These are phyloP conservation scores for Ephestia elutella DNA, from an alignment of 1,140 invertebrate genomes.

Conservation along the genomic window DNA sequence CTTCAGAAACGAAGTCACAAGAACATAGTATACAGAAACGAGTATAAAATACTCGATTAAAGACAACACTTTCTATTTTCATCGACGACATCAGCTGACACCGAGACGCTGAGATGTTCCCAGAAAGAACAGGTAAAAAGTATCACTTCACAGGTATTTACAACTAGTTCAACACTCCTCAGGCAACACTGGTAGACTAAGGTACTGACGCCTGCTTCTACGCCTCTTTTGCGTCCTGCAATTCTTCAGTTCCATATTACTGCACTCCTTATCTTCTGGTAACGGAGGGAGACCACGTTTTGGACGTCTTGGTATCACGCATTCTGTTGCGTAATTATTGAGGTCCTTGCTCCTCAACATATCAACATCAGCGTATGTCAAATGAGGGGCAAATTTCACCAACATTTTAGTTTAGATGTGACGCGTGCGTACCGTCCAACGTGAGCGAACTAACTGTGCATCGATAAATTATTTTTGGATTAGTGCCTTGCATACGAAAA, in stretches of 20 bases:
- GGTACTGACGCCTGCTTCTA: conserved; percentile 41
- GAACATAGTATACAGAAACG: background rate
- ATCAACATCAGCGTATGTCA: conserved; percentile 49
- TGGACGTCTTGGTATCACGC: conserved; percentile 43
- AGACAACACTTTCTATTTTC: background rate
- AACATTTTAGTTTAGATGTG: conserved; percentile 35
- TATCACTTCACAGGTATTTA: background rate
- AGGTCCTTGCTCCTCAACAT: conserved; percentile 52
- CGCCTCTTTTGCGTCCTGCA: conserved; percentile 36
- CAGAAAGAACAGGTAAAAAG: background rate
- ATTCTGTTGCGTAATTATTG: conserved; percentile 49
- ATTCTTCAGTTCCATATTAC: conserved; percentile 41
- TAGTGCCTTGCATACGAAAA: conserved; percentile 13
- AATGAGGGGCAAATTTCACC: conserved; percentile 41
- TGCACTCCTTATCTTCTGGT: conserved; percentile 61
- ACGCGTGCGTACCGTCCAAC: conserved; percentile 33
- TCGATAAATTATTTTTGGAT: conserved; percentile 18
- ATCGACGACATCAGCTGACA: background rate
- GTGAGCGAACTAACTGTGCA: conserved; percentile 36
- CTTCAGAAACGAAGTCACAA: background rate
- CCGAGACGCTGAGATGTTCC: background rate
- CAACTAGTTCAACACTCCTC: conserved; percentile 23
- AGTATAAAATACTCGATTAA: background rate
- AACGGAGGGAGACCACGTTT: conserved; percentile 49
- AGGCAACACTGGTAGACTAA: conserved; percentile 43